Base-by-base conservation (phyloP, 2,797 vertebrate species). In the Lagodon rhomboides region DNA sequence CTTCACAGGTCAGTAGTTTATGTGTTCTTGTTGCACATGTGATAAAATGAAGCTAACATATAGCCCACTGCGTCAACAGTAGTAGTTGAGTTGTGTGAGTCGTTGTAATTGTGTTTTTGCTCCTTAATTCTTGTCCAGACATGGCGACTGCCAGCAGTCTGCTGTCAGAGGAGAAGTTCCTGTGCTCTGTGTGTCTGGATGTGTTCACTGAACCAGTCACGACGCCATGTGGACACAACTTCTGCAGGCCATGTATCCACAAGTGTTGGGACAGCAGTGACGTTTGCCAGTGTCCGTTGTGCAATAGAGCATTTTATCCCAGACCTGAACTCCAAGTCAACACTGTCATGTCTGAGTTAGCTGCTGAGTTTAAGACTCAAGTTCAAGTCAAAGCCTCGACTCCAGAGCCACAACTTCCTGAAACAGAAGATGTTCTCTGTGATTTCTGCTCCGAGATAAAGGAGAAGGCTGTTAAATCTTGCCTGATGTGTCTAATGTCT, bases 171-270 rank as follows among this genome's bases (percentile, higher is more conserved):
- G 87, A 89, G 13, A 76, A 12, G 60, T 74, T 89, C 68, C 58
- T 78, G 16, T 87, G 89, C 23, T 73, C 79, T 5, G 9, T 87
- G 11, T 89, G 85, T 23, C 72, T 86, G 72, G 82, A 87, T 0
- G 67, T 86, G 49, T 89, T 90, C 12, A 77, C 38, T 11, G 3
- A 86, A 20, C 87, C 80, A 2, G 80, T 88, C 22, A 53, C 85
- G 11, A 85, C 76, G 0, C 65, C 75, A 5, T 88, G 87, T 73
- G 87, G 87, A 56, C 85, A 89, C 62, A 87, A 75, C 65, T 87
- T 83, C 72, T 89, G 85, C 73, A 49, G 22, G 0, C 2, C 11
- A 3, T 84, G 82, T 60, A 82, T 89, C 68, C 18, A 61, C 16
- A 58, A n/a, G 17, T 84, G 72, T 3, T 82, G 80, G 83, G 77